Percentiles rank a stretch among this genome's conserved stretches.
phyloP scores from a whole-genome alignment of 2,797 vertebrate species.

The Neosilurus hyrtlii region DNA sequence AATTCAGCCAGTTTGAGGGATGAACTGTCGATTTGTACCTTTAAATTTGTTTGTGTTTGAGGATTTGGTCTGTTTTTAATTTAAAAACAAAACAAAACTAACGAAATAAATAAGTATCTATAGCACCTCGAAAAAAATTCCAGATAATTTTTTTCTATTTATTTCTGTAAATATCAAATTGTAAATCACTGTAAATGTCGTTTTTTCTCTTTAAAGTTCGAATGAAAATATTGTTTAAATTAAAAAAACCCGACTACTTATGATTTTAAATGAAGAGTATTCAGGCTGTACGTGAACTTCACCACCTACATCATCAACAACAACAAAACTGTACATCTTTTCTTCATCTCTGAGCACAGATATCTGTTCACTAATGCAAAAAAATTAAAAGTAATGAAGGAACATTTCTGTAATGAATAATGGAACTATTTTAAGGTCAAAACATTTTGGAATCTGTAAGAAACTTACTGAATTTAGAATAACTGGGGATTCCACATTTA shows the following conservation, averaged over 20 bases:
- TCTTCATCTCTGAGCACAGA: background rate
- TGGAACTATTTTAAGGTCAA: background rate
- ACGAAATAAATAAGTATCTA: background rate
- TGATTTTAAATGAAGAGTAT: background rate
- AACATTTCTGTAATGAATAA: background rate
- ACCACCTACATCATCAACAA: background rate
- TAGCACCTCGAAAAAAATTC: background rate
- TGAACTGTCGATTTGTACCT: background rate
- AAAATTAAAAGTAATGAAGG: background rate
- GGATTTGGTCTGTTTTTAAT: background rate
- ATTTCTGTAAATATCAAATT: background rate
- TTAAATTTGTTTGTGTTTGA: background rate
- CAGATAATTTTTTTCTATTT: background rate
- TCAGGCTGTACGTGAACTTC: background rate
- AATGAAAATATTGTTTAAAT: background rate
- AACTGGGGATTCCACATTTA: background rate
- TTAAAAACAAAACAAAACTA: background rate
- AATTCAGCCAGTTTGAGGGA: background rate
- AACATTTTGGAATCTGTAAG: background rate
- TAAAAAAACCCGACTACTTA: background rate
- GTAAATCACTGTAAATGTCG: background rate
- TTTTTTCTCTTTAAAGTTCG: background rate
- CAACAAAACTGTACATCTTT: background rate
- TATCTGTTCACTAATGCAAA: background rate
- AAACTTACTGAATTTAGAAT: background rate